Conservation (phyloP, 2,888 invertebrate genomes). For the Pomacea canaliculata region DNA sequence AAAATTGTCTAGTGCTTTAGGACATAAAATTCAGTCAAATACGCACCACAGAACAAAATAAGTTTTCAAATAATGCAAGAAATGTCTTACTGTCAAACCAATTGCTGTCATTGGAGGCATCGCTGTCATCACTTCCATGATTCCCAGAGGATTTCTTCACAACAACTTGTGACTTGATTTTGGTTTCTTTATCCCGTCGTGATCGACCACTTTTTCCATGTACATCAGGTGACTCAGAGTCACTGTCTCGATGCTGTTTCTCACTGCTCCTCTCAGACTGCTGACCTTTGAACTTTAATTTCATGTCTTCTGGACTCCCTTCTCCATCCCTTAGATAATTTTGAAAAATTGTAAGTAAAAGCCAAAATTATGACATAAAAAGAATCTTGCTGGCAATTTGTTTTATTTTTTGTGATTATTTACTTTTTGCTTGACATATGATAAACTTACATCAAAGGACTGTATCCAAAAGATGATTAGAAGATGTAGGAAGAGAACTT, state of each 20-base stretch:
- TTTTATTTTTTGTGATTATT: too few species aligned
- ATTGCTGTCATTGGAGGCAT: constrained; percentile 38
- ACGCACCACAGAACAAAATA: too few species aligned
- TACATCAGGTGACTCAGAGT: constrained; percentile 35
- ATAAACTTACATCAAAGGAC: too few species aligned
- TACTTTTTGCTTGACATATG: too few species aligned
- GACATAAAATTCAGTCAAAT: too few species aligned
- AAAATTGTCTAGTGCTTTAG: too few species aligned
- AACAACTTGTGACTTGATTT: constrained; percentile 48
- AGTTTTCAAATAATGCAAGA: too few species aligned
- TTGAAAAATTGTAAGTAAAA: neutral
- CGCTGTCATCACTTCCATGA: constrained; percentile 43
- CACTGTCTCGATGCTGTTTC: constrained; percentile 43
- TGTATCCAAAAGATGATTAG: too few species aligned
- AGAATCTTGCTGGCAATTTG: too few species aligned
- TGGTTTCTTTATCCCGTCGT: constrained; percentile 40
- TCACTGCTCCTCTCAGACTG: constrained; percentile 27
- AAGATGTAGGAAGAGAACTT: too few species aligned
- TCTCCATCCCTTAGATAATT: constrained; percentile 38
- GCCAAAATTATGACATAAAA: too few species aligned
- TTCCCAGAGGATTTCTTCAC: constrained; percentile 38
- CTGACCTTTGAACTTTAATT: constrained; percentile 47
- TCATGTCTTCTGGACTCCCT: constrained; percentile 50
- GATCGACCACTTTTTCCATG: constrained; percentile 28
- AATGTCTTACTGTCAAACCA: constrained; percentile 33